A percentile compares a stretch with the other conserved stretches of the same genome.
These are phyloP conservation scores for Ptychoptera albimana DNA, from an alignment of 2,888 invertebrate genomes.

Conservation along the genomic window DNA sequence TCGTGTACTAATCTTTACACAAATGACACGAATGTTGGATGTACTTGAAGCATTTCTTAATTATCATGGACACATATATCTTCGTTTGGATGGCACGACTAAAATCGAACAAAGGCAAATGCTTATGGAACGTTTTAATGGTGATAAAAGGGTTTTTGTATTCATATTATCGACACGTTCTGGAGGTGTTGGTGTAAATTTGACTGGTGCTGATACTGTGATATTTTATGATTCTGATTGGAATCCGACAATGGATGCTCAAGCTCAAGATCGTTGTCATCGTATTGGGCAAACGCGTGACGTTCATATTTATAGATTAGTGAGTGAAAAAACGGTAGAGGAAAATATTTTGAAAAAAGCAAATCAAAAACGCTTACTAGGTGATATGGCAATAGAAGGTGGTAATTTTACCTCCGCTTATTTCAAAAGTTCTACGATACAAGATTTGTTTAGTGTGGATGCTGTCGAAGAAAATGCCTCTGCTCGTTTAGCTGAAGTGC, in stretches of 20 bases:
- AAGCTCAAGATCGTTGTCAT: conserved; percentile 92
- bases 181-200: conserved; percentile 94
- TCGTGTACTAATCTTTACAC: conserved; percentile 92
- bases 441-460: conserved; percentile 77
- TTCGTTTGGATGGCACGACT: conserved; percentile 91
- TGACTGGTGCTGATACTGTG: conserved; percentile 97
- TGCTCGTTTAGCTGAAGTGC: conserved; percentile 39
- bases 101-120: conserved; percentile 85
- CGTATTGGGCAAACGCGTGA: conserved; percentile 98
- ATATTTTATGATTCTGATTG: conserved; percentile 99
- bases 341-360: conserved; percentile 99
- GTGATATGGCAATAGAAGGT: conserved; percentile 94
- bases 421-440: conserved; percentile 84
- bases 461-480: conserved; percentile 42
- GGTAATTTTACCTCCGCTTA: conserved; percentile 97
- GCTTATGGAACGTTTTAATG: conserved; percentile 95
- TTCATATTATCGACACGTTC: conserved; percentile 96
- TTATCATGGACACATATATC: conserved; percentile 91
- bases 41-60: conserved; percentile 94
- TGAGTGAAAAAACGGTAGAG: conserved; percentile 94
- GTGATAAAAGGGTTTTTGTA: conserved; percentile 84
- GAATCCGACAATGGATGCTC: conserved; percentile 99
- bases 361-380: conserved; percentile 88
- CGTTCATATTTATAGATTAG: conserved; percentile 94
- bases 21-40: conserved; percentile 99